Conservation (phyloP, 2,888 invertebrate genomes). For the Meandrusa payeni region DNA sequence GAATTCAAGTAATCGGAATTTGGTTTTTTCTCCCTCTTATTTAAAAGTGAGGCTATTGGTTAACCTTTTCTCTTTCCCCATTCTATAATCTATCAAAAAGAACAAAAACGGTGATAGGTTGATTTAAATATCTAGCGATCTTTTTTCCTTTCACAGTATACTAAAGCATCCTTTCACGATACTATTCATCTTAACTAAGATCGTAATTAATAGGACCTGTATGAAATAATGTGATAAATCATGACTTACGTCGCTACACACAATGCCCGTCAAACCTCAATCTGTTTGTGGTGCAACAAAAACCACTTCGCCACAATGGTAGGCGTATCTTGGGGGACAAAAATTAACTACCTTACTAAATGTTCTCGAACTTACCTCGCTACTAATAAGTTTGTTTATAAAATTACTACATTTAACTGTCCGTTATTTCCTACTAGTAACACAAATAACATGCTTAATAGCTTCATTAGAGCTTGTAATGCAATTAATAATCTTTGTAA, state of each 20-base stretch:
- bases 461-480: no score
- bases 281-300: slow-evolving; percentile 41
- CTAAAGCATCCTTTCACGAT: slow-evolving; percentile 2
- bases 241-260: slow-evolving; percentile 22
- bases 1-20: no score
- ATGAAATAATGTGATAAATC: slow-evolving; percentile 31
- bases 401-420: no score
- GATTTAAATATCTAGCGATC: slow-evolving; percentile 1
- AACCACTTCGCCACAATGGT: slow-evolving; percentile 38
- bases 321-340: slow-evolving; percentile 38
- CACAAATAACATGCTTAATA: no score
- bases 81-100: background rate
- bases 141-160: background rate
- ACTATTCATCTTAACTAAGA: slow-evolving; percentile 39
- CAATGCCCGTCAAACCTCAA: slow-evolving; percentile 34
- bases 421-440: no score
- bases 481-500: no score
- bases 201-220: slow-evolving; percentile 27
- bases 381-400: no score
- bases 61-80: no score
- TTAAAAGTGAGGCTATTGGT: no score
- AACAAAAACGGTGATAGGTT: background rate
- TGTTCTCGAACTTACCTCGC: slow-evolving; percentile 24
- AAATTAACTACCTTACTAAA: slow-evolving; percentile 32
- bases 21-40: no score